Evolutionary conservation across 2,888 invertebrate species (phyloP), one percentile per base, ranked within the genome.

Genomic region (Calameuta filiformis): DNA sequence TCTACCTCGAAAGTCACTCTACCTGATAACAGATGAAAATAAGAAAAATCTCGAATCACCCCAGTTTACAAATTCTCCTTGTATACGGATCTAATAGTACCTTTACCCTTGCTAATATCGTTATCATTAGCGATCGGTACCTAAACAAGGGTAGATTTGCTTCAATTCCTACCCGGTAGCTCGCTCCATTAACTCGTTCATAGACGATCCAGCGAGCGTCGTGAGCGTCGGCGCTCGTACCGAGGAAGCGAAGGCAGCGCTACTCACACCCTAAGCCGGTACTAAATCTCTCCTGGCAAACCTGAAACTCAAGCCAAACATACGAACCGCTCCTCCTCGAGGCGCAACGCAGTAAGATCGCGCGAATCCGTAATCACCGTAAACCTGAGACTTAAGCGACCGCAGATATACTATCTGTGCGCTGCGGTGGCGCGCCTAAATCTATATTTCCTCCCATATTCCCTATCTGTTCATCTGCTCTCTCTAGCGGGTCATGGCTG

Each of bases 121-220:
- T 88, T 87, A 87, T 88, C 87, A 84, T 86, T 86, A 87, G 84
- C 82, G 87, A 88, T 87, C 86, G 86, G 83, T 79, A 82, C 77
- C 78, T 33, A 12, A 69, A 69, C 30, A 69, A 33, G 69, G 69
- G 69, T 30, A 30, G 33, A 3, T 40, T 40, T 2, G 69, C 30
- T 69, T 69, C 30, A 15, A 15, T 69, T 69, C 69, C 30, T 33
- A 31, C 69, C 33, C 69, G 69, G 31, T 4, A 68, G 79, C 83
- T 77, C 87, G 88, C 89, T 87, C 90, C 89, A 90, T 90, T 90
- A 90, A 90, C 89, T 88, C 89, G 88, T 89, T 90, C 90, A 89
- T 90, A 89, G 89, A 85, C 88, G 87, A 88, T 87, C 87, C 80
- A 81, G 75, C 81, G 79, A 85, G 85, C 86, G 83, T 85, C 85